Conservation (phyloP, 2,888 invertebrate genomes). For the Antitype chi region DNA sequence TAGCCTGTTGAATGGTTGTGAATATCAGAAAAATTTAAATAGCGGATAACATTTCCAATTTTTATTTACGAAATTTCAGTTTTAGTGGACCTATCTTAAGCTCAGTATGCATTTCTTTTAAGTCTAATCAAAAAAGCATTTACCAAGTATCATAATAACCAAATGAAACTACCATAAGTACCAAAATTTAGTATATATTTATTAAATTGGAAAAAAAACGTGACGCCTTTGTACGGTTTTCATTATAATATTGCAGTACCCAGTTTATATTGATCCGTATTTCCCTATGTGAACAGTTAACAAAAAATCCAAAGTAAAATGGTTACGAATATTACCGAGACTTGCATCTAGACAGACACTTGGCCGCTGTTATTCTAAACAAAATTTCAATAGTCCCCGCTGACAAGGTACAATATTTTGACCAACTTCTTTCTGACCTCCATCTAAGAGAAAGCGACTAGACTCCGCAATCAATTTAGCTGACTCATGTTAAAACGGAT, state of each 20-base stretch:
- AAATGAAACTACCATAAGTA: neutral
- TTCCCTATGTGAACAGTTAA: neutral
- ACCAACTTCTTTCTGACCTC: slow-evolving; percentile 50
- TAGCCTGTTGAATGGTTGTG: too few species aligned
- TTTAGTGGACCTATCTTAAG: neutral
- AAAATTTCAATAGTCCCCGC: neutral
- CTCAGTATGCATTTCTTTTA: too few species aligned
- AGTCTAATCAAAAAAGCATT: neutral
- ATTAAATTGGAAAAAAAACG: neutral
- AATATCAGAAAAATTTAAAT: neutral
- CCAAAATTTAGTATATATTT: neutral
- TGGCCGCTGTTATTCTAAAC: neutral
- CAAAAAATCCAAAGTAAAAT: neutral
- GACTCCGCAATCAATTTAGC: slow-evolving; percentile 17
- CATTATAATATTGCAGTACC: neutral
- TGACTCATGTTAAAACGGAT: slow-evolving; percentile 9
- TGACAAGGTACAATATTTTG: slow-evolving; percentile 9
- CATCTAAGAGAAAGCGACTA: slow-evolving; percentile 50
- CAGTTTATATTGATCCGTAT: too few species aligned
- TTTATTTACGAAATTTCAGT: neutral
- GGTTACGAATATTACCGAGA: neutral
- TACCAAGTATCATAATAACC: neutral
- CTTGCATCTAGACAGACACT: neutral
- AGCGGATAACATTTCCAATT: neutral
- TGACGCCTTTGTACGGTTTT: neutral